Base-by-base conservation (phyloP, 2,797 vertebrate genomes). In the Echiichthys vipera region DNA sequence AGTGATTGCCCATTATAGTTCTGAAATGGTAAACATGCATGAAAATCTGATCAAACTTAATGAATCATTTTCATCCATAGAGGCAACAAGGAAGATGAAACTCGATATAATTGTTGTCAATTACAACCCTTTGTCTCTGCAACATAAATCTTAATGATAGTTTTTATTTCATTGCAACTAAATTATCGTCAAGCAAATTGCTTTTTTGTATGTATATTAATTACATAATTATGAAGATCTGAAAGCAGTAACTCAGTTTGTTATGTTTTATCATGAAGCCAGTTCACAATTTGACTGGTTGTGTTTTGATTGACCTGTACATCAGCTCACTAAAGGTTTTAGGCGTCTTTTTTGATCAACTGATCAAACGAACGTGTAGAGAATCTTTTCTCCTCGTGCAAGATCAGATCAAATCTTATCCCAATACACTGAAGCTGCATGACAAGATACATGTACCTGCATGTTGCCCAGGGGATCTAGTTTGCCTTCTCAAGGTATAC, bases 1-100 rank as follows among this genome's bases (percentile, higher is more conserved):
- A 8, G 32, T 88, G 90, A 91, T 91, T 89, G 76, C 70, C 57
- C 51, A 88, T 88, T 90, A 81, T 88, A 70, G 81, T 69, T 66
- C 32, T 1, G 61, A 84, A 87, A 80, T 37, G 14, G 64, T 75
- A 85, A 88, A 88, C 83, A 78, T 32, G 79, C 78, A 54, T 83
- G 69, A 58, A 77, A 88, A 79, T 73, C 47, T 65, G 45, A 85
- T 84, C 64, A 53, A 14, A 29, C 47, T 69, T 77, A 83, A 85
- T 84, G 51, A 80, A 63, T 67, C 50, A 30, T 68, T 74, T 78
- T 71, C 46, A 57, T 73, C 58, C 57, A 61, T 10, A 15, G 59
- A 79, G 63, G 22, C 1, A 7, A 22, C 46, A 29, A 29, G 42
- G 55, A 71, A 65, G 64, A 24, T 32, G 50, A 15, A 64, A 45